Conservation (phyloP, 2,113 vertebrate genomes). For the Tyto alba region DNA sequence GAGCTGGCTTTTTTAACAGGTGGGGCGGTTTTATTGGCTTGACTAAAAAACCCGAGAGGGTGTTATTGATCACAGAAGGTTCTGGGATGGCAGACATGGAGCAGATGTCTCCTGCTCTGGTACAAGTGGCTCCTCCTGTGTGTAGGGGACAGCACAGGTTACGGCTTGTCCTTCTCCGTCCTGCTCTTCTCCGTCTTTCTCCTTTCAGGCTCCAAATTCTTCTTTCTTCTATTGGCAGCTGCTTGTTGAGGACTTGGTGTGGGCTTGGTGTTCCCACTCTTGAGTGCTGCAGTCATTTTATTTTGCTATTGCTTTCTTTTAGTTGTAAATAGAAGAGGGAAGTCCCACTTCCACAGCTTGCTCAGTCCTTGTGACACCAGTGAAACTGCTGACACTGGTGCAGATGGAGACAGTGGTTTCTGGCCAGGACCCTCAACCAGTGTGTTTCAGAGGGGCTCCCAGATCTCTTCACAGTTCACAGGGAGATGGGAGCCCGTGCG, state of each 20-base stretch:
- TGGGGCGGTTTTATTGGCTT: neutral
- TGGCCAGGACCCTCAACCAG: neutral
- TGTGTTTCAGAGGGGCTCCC: neutral
- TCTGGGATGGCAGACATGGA: neutral
- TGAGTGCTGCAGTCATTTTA: neutral
- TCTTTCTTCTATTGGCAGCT: neutral
- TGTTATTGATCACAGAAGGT: neutral
- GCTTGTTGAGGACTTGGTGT: neutral
- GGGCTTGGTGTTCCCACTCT: neutral
- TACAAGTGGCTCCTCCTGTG: neutral
- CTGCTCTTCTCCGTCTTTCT: neutral
- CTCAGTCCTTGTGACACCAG: neutral
- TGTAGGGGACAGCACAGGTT: neutral
- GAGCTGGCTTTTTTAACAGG: neutral
- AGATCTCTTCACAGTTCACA: neutral
- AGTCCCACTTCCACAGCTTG: neutral
- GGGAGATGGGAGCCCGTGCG: accelerated
- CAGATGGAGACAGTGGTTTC: neutral
- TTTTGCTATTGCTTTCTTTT: neutral
- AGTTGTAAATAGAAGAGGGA: neutral
- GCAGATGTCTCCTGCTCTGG: neutral
- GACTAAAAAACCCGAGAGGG: neutral
- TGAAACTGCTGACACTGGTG: neutral
- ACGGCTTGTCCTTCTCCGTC: neutral
- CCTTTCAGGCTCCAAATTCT: neutral